phyloP scores from a whole-genome alignment of 1,140 invertebrate species.

The Trissolcus basalis region DNA sequence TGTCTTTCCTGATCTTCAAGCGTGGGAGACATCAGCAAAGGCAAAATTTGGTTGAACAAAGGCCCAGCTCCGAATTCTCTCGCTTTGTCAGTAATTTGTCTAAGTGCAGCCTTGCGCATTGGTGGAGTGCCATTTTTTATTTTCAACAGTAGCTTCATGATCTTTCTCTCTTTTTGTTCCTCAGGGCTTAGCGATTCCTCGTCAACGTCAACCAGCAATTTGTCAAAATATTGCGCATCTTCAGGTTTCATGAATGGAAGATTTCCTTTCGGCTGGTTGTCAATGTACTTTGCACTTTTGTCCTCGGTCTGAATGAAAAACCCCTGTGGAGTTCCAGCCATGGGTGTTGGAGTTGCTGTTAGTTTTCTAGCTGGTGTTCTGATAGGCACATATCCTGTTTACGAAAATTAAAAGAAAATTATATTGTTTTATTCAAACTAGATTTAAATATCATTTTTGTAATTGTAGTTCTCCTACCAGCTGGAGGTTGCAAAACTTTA shows the following conservation, averaged over 20 bases:
- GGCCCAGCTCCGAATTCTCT: slow-evolving; percentile 98
- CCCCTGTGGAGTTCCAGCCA: slow-evolving; percentile 93
- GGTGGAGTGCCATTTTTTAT: slow-evolving; percentile 99
- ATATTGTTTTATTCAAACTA: neutral
- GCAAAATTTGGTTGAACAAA: slow-evolving; percentile 98
- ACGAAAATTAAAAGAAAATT: neutral
- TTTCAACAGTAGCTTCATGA: slow-evolving; percentile 98
- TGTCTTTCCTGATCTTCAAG: slow-evolving; percentile 99
- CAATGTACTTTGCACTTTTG: slow-evolving; percentile 90
- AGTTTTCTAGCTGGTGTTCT: slow-evolving; percentile 97
- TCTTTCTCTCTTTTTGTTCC: slow-evolving; percentile 98
- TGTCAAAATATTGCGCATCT: slow-evolving; percentile 99
- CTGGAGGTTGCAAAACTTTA: slow-evolving; percentile 96
- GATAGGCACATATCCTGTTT: slow-evolving; percentile 92
- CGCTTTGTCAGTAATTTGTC: slow-evolving; percentile 99
- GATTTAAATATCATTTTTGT: slow-evolving; percentile 1
- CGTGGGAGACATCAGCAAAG: slow-evolving; percentile 98
- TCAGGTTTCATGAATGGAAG: slow-evolving; percentile 99
- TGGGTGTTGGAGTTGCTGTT: slow-evolving; percentile 97
- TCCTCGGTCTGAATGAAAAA: slow-evolving; percentile 97
- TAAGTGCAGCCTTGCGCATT: slow-evolving; percentile 97
- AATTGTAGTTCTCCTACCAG: slow-evolving; percentile 78
- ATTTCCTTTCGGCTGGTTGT: slow-evolving; percentile 98
- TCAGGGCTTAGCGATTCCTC: slow-evolving; percentile 96
- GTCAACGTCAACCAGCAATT: slow-evolving; percentile 97